These are phyloP conservation scores for Anguilla anguilla DNA, from an alignment of 2,797 vertebrate species.

Conservation along the genomic window DNA sequence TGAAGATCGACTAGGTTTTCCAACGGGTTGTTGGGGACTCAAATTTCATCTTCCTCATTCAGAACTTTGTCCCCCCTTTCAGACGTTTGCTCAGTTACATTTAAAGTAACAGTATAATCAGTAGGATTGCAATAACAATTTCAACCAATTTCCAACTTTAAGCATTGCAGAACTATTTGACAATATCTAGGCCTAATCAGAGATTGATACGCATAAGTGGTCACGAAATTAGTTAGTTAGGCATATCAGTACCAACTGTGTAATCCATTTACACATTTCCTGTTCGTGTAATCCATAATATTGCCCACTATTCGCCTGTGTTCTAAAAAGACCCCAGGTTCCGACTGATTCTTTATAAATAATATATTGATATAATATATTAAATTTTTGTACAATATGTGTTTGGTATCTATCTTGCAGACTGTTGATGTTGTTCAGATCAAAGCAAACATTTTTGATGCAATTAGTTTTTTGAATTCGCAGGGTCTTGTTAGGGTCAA, in stretches of 20 bases:
- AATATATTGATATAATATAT: background rate
- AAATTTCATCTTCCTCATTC: constrained; percentile 42
- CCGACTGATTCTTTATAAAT: background rate
- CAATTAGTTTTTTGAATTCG: background rate
- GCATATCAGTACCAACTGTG: background rate
- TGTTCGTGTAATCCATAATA: background rate
- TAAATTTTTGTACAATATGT: background rate
- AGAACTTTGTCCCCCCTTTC: constrained; percentile 34
- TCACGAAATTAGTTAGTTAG: background rate
- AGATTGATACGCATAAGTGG: background rate
- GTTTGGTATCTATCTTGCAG: background rate
- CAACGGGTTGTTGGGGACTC: constrained; percentile 14
- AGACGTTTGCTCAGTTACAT: constrained; percentile 24
- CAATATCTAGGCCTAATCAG: background rate
- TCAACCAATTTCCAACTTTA: background rate
- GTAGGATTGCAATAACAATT: background rate
- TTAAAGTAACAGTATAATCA: constrained; percentile 14
- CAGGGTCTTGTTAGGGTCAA: no score
- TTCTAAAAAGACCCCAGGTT: background rate
- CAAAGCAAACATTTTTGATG: background rate
- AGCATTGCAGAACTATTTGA: background rate
- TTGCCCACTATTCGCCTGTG: background rate
- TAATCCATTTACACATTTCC: background rate
- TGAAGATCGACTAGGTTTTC: constrained; percentile 24
- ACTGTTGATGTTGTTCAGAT: background rate